Evolutionary conservation across 2,888 invertebrate species (phyloP), one percentile per base, ranked within the genome.

Genomic region (Ochropacha duplaris): DNA sequence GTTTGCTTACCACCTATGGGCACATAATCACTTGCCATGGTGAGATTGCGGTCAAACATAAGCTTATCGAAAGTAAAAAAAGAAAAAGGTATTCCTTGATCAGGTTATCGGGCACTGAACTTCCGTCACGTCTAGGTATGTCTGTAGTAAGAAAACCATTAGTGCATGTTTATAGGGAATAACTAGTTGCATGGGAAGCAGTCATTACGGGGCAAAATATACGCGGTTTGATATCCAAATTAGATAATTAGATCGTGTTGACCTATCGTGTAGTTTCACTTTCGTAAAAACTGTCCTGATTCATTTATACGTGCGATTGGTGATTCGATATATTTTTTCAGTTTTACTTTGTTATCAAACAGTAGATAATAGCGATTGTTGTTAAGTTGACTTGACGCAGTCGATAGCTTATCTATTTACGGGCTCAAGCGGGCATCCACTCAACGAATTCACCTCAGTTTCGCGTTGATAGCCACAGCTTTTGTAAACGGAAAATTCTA

Each of bases 321-420:
- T 57, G 57, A 44, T 22, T 39, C 59, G 60, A 75, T 68, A 75
- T 68, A 61, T 54, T 56, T 56, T 57, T 59, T 56, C 58, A 63
- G 55, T 69, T 60, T 66, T 50, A 50, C 16, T 60, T 66, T 69
- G 61, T 72, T 74, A 76, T 76, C 76, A 72, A 72, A 68, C 71
- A 77, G 82, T 12, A 34, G 52, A 52, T 52, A 52, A 79, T 84
- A 81, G 69, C 64, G 74, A 79, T 77, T 78, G 77, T 78, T 81
- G 68, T 83, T 74, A 71, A 76, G 68, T n/a, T n/a, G n/a, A 80
- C 72, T 73, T 72, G 73, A 71, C 76, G 61, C 66, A 63, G 60
- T 74, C 69, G 86, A 87, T 88, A 88, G 65, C 78, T 69, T 86
- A 87, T 87, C 79, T 57, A 54, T 56, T 65, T 63, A 57, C 51